Evolutionary conservation across 1,140 invertebrate species (phyloP), one percentile per base, ranked within the genome.

Genomic region (Oedothorax gibbosus): DNA sequence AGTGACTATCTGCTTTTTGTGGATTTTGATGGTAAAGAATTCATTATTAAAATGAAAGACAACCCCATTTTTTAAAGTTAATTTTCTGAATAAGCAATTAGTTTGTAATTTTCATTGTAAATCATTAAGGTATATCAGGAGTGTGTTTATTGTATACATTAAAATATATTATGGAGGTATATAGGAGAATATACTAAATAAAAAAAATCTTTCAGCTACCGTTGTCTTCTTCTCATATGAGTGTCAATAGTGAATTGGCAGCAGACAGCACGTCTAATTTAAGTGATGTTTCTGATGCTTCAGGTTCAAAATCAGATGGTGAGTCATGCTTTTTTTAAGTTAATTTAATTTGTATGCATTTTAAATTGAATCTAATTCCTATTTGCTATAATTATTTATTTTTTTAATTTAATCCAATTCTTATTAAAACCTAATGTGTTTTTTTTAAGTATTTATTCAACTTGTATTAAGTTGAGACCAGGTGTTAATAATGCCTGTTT

Each of bases 161-260:
- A 35, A 35, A 35, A 35, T 35, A 35, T 1, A 35, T 35, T 35
- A 35, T 35, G 35, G 35, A 2, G 35, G 5, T 35, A 35, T 5
- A 2, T 35, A 35, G n/a, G n/a, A n/a, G n/a, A n/a, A n/a, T 5
- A 35, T 35, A 35, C 35, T 35, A 35, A 35, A 35, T 35, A 35
- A 35, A 35, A 5, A 2, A 35, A 35, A 35, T 18, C 35, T 35
- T 35, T 35, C 35, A 35, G 35, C 35, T 35, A 35, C 35, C 35
- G 35, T 71, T 85, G 15, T 85, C 82, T 35, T 79, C 85, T 18
- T 86, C 85, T 35, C 85, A 86, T 21, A 76, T 86, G 78, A 86
- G 85, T 86, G 85, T 86, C 14, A 78, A 86, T 77, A 86, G 78
- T 64, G 71, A 82, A 35, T 20, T 57, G 14, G 79, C 20, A 20